Base-by-base conservation (phyloP, 1,140 invertebrate genomes). In the Solenopsis invicta region DNA sequence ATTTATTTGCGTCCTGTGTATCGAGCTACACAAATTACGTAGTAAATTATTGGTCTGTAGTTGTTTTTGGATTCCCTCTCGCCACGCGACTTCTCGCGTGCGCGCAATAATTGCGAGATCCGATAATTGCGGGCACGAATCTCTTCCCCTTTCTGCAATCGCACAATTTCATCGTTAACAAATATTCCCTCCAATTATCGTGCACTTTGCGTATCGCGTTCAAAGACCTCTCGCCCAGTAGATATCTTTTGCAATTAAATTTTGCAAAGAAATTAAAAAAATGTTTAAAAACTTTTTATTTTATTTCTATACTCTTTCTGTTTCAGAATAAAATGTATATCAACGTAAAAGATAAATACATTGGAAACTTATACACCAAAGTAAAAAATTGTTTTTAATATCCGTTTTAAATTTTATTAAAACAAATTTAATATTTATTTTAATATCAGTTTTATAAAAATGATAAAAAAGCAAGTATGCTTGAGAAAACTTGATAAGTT, bases 1-100 rank as follows among this genome's bases (percentile, higher is more conserved):
- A 91, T 91, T 92, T 92, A 90, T 91, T 92, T 92, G 87, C 90
- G 52, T 72, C 88, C 87, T 91, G 90, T 91, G 85, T 85, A 92
- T 87, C 80, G 89, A 71, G 41, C 88, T 91, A 93, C 91, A 93
- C 91, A 90, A 89, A 92, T 92, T 88, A 91, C 54, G 62, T 90
- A 91, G 66, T 92, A 92, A 92, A 92, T 91, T 91, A 92, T 93
- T 92, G 89, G 91, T 93, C 90, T 87, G 90, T 85, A 82, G 64
- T 85, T 89, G n/a, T 77, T 80, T 84, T 34, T 21, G 24, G 41
- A 56, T 87, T 69, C 59, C 34, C 21, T 50, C 69, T 45, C 24
- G 80, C 69, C 54, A 74, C 54, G 37, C 52, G 41, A 74, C 8
- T 84, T 5, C 16, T 75, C 52, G 24, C 80, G 41, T 56, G 50